A percentile compares a stretch with the other conserved stretches of the same genome.
Evolutionary conservation across 2,113 vertebrate genomes (phyloP).

Genomic region (Prionailurus viverrinus): DNA sequence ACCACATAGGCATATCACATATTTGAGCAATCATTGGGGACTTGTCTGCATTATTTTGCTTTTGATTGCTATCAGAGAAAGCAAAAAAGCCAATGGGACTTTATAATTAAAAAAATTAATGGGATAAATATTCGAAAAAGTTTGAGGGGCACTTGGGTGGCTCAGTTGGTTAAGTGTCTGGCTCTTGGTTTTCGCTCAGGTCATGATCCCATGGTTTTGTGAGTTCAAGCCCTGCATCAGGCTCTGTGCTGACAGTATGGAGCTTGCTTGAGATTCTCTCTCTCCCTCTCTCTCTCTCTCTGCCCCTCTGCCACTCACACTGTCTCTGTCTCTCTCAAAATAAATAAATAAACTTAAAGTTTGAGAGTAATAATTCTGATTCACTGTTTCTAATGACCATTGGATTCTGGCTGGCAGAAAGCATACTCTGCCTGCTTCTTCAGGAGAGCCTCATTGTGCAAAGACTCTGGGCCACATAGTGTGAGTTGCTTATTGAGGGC

Average conservation of each 20-base stretch:
- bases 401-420: conserved; percentile 13
- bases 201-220: too few relatives aligned
- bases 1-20: neutral
- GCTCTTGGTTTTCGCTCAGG: too few relatives aligned
- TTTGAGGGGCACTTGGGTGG: neutral
- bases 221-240: too few relatives aligned
- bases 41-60: neutral
- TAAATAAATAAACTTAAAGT: neutral
- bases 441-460: neutral
- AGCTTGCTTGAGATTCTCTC: too few relatives aligned
- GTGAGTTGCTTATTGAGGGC: conserved; percentile 58
- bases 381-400: neutral
- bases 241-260: too few relatives aligned
- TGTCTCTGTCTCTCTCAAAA: too few relatives aligned
- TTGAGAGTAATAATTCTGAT: conserved; percentile 1
- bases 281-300: too few relatives aligned
- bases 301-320: too few relatives aligned
- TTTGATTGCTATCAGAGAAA: conserved; percentile 26
- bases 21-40: neutral
- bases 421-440: neutral
- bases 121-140: neutral
- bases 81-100: neutral
- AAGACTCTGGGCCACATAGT: conserved; percentile 4
- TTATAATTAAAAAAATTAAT: neutral
- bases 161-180: too few relatives aligned